Evolutionary conservation across 2,888 invertebrate genomes (phyloP).

Genomic region (Rhaphigaster nebulosa): DNA sequence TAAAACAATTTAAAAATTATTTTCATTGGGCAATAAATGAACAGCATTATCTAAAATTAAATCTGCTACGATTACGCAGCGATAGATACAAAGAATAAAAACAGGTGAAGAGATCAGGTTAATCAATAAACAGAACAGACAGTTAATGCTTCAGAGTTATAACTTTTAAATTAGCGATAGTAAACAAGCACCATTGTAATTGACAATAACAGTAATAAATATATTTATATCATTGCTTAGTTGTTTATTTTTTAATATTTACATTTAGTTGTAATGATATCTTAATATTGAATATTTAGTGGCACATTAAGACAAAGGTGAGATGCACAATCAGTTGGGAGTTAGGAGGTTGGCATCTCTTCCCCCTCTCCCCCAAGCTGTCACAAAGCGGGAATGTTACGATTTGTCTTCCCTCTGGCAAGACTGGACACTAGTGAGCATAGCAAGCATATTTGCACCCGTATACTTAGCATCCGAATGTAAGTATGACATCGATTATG

Average conservation of each 20-base stretch:
- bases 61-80: background rate
- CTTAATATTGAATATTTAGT: background rate
- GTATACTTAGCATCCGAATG: background rate
- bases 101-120: background rate
- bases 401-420: slow-evolving; percentile 6
- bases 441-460: background rate
- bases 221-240: too few species aligned
- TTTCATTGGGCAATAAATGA: background rate
- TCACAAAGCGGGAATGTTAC: slow-evolving; percentile 6
- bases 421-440: background rate
- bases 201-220: background rate
- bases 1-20: background rate
- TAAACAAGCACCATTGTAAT: background rate
- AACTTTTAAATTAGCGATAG: background rate
- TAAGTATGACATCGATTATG: background rate
- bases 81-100: background rate
- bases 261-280: background rate
- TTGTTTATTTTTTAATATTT: background rate
- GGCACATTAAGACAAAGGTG: background rate
- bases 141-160: background rate
- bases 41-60: background rate
- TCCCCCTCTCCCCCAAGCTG: background rate
- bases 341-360: background rate
- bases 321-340: background rate
- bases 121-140: background rate